These are phyloP conservation scores for Phrynocephalus guinanensis DNA, from an alignment of 2,797 vertebrate genomes.

Conservation along the genomic window DNA sequence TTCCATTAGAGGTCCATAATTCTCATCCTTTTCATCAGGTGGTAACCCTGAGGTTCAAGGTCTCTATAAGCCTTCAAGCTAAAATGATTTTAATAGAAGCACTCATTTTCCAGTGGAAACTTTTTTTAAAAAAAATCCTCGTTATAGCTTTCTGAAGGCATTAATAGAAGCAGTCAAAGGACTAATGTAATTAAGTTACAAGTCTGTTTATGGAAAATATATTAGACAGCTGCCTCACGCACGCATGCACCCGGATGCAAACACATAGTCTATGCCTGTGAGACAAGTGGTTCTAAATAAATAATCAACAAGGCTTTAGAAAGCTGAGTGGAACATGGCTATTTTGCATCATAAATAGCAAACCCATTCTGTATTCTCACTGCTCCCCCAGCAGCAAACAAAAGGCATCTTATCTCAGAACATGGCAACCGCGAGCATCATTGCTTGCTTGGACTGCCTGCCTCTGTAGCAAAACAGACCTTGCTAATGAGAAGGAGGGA, in stretches of 20 bases:
- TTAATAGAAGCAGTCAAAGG: slow-evolving; percentile 33
- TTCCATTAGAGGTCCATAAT: too few relatives aligned
- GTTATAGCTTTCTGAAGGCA: slow-evolving; percentile 45
- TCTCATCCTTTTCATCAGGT: not conserved
- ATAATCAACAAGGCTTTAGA: slow-evolving; percentile 84
- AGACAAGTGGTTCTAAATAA: slow-evolving; percentile 85
- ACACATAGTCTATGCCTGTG: slow-evolving; percentile 64
- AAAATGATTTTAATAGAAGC: not conserved
- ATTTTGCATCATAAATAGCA: slow-evolving; percentile 90
- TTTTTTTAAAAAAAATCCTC: slow-evolving; percentile 24
- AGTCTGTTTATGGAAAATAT: slow-evolving; percentile 63
- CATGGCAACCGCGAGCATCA: slow-evolving; percentile 4
- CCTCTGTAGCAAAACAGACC: not conserved
- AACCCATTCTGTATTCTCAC: slow-evolving; percentile 80
- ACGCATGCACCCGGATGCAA: slow-evolving; percentile 53
- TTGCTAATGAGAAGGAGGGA: not conserved
- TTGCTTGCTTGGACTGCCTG: slow-evolving; percentile 48
- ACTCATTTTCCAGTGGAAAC: slow-evolving; percentile 1
- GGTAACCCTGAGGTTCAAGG: not conserved
- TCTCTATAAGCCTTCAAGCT: not conserved
- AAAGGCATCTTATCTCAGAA: slow-evolving; percentile 45
- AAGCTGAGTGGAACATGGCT: slow-evolving; percentile 77
- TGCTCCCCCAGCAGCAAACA: slow-evolving; percentile 38
- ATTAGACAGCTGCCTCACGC: slow-evolving; percentile 69
- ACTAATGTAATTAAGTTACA: slow-evolving; percentile 50